Percentiles rank a stretch among this genome's conserved stretches.
phyloP scores from a whole-genome alignment of 2,888 invertebrate species.

The Selenia dentaria region DNA sequence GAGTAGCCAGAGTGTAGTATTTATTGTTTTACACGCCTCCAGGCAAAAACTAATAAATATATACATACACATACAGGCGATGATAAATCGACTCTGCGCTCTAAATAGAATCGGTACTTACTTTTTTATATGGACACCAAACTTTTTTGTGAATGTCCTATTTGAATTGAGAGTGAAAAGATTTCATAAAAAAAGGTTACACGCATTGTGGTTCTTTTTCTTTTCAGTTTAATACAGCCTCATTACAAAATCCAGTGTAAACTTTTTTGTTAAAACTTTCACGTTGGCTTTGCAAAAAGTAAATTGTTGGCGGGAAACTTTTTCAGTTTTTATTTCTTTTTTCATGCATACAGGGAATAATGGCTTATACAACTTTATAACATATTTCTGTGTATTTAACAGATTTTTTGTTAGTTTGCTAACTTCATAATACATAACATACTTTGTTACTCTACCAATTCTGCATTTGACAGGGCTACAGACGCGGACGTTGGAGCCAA shows the following conservation, averaged over 20 bases:
- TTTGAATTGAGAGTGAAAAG: background rate
- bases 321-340: background rate
- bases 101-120: constrained; percentile 28
- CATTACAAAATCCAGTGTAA: constrained; percentile 1
- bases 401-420: no score
- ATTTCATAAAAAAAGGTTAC: background rate
- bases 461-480: constrained; percentile 86
- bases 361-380: no score
- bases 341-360: no score
- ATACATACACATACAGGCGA: constrained; percentile 35
- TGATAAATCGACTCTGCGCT: constrained; percentile 30
- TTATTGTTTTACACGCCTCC: constrained; percentile 45
- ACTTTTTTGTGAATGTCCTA: constrained; percentile 1
- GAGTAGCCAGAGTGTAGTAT: constrained; percentile 35
- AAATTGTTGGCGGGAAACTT: constrained; percentile 1
- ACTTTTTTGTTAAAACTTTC: background rate
- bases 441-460: no score
- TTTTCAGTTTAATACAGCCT: background rate
- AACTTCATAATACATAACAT: no score
- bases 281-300: background rate
- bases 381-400: no score
- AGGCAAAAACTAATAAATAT: constrained; percentile 38
- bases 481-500: constrained; percentile 97
- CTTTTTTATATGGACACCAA: constrained; percentile 10
- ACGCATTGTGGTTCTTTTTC: background rate